phyloP scores from a whole-genome alignment of 2,797 vertebrate species.

The Ctenosaura bakeri region DNA sequence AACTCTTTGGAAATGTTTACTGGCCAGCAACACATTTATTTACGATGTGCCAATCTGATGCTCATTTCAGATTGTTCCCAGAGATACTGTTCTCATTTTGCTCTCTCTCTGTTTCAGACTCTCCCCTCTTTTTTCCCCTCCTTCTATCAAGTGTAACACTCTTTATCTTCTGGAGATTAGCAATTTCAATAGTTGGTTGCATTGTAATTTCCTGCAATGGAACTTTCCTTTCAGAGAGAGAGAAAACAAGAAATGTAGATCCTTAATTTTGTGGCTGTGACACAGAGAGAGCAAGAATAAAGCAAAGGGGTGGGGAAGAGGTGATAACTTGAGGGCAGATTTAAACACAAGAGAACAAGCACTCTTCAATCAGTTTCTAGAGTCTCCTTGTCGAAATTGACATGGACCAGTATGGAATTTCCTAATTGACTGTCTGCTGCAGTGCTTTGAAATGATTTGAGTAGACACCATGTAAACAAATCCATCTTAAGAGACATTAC shows the following conservation, averaged over 20 bases:
- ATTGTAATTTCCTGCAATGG: slow-evolving; percentile 21
- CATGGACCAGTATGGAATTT: slow-evolving; percentile 7
- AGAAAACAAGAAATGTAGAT: not conserved
- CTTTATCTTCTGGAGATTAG: slow-evolving; percentile 17
- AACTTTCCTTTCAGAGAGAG: slow-evolving; percentile 20
- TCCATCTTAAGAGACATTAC: not conserved
- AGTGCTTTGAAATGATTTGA: slow-evolving; percentile 5
- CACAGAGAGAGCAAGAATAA: not conserved
- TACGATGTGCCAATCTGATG: slow-evolving; percentile 27
- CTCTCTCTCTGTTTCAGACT: slow-evolving; percentile 24
- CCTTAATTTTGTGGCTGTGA: not conserved
- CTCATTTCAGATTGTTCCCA: slow-evolving; percentile 40
- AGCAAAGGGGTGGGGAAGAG: not conserved
- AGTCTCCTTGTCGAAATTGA: not conserved
- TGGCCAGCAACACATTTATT: slow-evolving; percentile 29
- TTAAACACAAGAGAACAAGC: not conserved
- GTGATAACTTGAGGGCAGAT: not conserved
- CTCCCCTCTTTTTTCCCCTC: not conserved
- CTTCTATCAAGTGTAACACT: not conserved
- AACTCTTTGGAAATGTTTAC: slow-evolving; percentile 6
- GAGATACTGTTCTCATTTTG: slow-evolving; percentile 44
- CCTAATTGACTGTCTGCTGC: not conserved
- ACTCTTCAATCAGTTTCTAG: not conserved
- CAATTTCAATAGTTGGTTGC: not conserved
- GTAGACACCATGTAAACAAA: slow-evolving; percentile 5